Base-by-base conservation (phyloP, 2,797 vertebrate genomes). In the Pogoniulus pusillus region DNA sequence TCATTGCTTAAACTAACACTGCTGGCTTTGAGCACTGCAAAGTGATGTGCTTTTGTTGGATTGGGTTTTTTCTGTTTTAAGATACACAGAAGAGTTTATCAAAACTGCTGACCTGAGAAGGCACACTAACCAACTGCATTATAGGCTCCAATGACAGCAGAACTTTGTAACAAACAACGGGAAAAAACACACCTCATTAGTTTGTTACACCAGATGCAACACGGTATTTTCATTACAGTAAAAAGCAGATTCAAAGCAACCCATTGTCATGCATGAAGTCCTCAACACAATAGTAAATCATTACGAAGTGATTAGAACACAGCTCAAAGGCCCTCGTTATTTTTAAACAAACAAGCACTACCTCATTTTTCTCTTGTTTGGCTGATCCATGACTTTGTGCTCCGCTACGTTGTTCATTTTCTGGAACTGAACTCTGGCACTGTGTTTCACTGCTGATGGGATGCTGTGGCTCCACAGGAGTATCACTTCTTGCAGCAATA, bases 291-390 rank as follows among this genome's bases (percentile, higher is more conserved):
- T 85, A 49, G 10, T 82, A 85, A 91, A 89, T 78, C 77, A 73
- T 92, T 80, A 88, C 45, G 64, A 88, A 89, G 70, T 9, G 26
- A 90, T 81, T 29, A 78, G 69, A 94, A 54, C 6, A 29, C 55
- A 84, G 83, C 83, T 87, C 43, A 79, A 72, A 93, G 8, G 30
- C 39, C 45, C 55, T 91, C 89, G 85, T 91, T 93, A 93, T 82
- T 88, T 93, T 87, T 62, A 91, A 93, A 78, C 53, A 83, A 88
- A 17, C 32, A 88, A 70, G 20, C 32, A 76, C 78, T 97, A 99
- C 99, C 98, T 99, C 99, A 60, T 98, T 99, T 96, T 97, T 98
- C 65, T 99, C 99, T 77, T 96, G 97, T 87, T 97, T 98, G 81
- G 87, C 79, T 63, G 95, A 69, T 95, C 92, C 97, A 86, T 97